Percentiles rank a stretch among this genome's conserved stretches.
These are phyloP conservation scores for Bothrops jararaca DNA, from an alignment of 2,113 vertebrate species.

Conservation along the genomic window DNA sequence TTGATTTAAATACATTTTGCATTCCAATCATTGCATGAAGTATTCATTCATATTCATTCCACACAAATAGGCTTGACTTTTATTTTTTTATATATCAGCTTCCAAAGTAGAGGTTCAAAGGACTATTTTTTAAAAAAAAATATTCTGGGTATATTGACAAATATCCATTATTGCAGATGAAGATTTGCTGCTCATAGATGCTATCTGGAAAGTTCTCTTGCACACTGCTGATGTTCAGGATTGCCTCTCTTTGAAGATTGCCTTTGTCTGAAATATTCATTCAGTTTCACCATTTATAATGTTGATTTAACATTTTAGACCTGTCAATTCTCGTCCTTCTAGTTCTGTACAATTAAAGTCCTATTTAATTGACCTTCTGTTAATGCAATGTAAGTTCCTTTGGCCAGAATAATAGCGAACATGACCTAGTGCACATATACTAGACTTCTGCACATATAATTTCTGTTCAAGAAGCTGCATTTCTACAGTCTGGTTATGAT, in stretches of 20 bases:
- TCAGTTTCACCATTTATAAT: not conserved
- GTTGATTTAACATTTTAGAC: not conserved
- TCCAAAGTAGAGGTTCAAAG: not conserved
- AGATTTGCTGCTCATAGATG: slow-evolving; percentile 3
- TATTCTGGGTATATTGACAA: slow-evolving; percentile 9
- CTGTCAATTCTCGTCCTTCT: not conserved
- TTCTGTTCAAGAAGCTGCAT: not conserved
- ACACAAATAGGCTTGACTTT: not conserved
- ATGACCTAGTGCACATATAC: not conserved
- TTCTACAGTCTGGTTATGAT: not conserved
- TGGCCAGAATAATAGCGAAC: not conserved
- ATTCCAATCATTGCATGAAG: not conserved
- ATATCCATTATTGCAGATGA: slow-evolving; percentile 1
- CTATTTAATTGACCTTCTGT: not conserved
- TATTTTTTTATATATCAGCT: not conserved
- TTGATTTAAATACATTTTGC: not conserved
- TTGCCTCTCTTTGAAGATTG: not conserved
- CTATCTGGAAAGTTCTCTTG: not conserved
- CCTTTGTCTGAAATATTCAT: not conserved
- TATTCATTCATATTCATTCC: not conserved
- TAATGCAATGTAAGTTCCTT: not conserved
- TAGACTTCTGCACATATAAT: not conserved
- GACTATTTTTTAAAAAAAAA: not conserved
- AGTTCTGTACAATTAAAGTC: not conserved
- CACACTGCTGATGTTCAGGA: not conserved